Percentiles rank a stretch among this genome's conserved stretches.
Conservation (phyloP, 2,888 invertebrate species). For the Hypselothyrea guttata region DNA sequence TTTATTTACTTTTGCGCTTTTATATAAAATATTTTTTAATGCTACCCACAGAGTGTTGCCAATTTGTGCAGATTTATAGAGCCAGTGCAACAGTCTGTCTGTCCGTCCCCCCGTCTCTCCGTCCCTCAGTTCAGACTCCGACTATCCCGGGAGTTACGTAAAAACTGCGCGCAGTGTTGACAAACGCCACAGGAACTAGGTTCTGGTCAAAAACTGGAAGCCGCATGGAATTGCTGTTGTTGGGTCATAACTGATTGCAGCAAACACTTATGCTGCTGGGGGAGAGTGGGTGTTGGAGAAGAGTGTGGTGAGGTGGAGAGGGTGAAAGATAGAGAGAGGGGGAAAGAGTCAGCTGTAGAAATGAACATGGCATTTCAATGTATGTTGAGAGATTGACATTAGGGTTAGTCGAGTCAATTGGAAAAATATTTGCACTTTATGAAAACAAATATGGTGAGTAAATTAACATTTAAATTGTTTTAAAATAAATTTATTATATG, state of each 20-base stretch:
- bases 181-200: constrained; percentile 73
- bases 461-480: too few relatives aligned
- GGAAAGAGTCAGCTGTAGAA: neutral
- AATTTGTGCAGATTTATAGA: constrained; percentile 78
- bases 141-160: constrained; percentile 18
- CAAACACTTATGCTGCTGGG: constrained; percentile 58
- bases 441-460: too few relatives aligned
- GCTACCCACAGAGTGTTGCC: constrained; percentile 76
- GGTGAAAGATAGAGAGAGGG: neutral
- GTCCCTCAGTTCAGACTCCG: neutral
- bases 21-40: constrained; percentile 77
- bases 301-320: constrained; percentile 4
- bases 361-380: constrained; percentile 22
- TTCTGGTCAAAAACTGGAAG: constrained; percentile 32
- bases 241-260: constrained; percentile 73
- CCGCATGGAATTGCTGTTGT: constrained; percentile 35
- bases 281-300: constrained; percentile 5
- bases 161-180: constrained; percentile 63
- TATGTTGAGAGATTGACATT: constrained; percentile 19
- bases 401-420: constrained; percentile 47
- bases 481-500: too few relatives aligned
- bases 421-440: constrained; percentile 3
- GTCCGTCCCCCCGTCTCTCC: neutral
- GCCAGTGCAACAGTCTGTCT: constrained; percentile 29
- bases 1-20: constrained; percentile 75